These are phyloP conservation scores for Myzus persicae DNA, from an alignment of 1,140 invertebrate species.

Conservation along the genomic window DNA sequence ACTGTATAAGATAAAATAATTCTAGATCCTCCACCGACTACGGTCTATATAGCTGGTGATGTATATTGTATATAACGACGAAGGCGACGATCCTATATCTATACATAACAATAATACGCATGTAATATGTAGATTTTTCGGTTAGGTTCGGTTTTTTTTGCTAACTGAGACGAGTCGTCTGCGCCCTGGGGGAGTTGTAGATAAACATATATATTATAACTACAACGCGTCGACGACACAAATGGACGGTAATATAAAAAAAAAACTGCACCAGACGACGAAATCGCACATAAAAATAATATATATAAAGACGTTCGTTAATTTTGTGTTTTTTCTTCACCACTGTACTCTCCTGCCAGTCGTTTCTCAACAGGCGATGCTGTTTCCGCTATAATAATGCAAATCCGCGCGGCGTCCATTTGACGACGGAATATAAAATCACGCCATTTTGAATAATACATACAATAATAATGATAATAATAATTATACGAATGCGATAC, in stretches of 20 bases:
- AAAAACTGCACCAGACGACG: background rate
- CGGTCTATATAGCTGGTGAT: background rate
- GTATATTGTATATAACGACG: background rate
- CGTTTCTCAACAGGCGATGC: background rate
- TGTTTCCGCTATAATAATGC: slow-evolving; percentile 39
- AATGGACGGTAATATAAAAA: background rate
- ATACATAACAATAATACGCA: background rate
- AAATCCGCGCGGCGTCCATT: background rate
- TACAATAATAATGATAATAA: background rate
- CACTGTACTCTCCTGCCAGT: background rate
- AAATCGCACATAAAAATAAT: background rate
- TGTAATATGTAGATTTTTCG: slow-evolving; percentile 9
- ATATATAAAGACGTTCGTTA: slow-evolving; percentile 23
- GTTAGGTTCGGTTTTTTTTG: background rate
- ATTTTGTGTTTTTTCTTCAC: background rate
- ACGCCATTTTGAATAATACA: slow-evolving; percentile 50
- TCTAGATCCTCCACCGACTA: background rate
- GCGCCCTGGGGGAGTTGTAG: background rate
- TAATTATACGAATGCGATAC: background rate
- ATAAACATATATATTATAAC: background rate
- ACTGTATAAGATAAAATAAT: background rate
- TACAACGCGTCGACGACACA: background rate
- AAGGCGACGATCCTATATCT: background rate
- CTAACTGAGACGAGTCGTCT: background rate
- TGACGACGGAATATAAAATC: slow-evolving; percentile 26